Evolutionary conservation across 2,888 invertebrate species (phyloP).

Genomic region (Nymphalis polychloros): DNA sequence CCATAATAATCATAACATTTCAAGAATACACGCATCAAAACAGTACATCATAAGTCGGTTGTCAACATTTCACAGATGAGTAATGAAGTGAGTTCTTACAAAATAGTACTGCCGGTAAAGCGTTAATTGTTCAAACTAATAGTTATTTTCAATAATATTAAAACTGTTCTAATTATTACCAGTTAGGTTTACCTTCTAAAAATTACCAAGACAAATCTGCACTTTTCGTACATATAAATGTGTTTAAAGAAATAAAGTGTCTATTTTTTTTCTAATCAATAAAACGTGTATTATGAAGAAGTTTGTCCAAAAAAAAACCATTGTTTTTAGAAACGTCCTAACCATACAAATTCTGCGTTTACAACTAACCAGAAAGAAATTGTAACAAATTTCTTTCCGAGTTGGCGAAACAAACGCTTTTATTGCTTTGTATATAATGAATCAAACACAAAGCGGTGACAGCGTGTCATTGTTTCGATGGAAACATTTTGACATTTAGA

Average conservation of each 20-base stretch:
- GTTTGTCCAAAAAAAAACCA: slow-evolving; percentile 14
- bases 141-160: too few relatives aligned
- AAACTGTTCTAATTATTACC: too few relatives aligned
- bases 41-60: too few relatives aligned
- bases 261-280: neutral
- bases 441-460: slow-evolving; percentile 51
- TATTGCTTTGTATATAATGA: slow-evolving; percentile 50
- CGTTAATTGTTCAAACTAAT: too few relatives aligned
- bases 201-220: too few relatives aligned
- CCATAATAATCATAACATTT: too few relatives aligned
- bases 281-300: neutral
- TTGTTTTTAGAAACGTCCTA: slow-evolving; percentile 24
- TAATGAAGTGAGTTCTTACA: too few relatives aligned
- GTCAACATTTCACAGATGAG: too few relatives aligned
- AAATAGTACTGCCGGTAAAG: too few relatives aligned
- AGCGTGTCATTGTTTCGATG: slow-evolving; percentile 52
- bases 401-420: slow-evolving; percentile 32
- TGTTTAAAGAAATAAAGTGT: neutral
- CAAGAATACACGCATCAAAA: too few relatives aligned
- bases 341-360: slow-evolving; percentile 31
- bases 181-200: too few relatives aligned
- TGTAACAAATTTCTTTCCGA: slow-evolving; percentile 62
- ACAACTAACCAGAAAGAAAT: slow-evolving; percentile 57
- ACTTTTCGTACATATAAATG: too few relatives aligned
- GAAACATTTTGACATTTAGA: slow-evolving; percentile 71